Percentiles rank a stretch among this genome's conserved stretches.
Conservation (phyloP, 2,113 vertebrate genomes). For the Nannobrachium achirus region DNA sequence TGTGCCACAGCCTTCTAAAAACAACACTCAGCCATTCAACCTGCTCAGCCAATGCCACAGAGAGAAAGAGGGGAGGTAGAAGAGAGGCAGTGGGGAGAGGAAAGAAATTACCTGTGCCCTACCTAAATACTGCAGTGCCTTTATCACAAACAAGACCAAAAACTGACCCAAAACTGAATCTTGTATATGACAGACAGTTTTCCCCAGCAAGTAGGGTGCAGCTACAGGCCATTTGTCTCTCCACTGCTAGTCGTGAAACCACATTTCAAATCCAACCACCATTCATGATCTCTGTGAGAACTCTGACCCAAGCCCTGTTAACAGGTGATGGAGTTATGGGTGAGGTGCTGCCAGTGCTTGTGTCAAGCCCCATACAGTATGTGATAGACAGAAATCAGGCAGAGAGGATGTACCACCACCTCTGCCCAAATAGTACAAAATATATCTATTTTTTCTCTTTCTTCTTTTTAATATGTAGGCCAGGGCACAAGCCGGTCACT, state of each 20-base stretch:
- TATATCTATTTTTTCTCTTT: no score
- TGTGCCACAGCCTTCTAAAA: background rate
- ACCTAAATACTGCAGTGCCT: conserved; percentile 62
- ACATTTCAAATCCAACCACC: background rate
- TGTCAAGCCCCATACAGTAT: no score
- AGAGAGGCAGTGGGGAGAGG: conserved; percentile 6
- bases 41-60: conserved; percentile 5
- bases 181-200: background rate
- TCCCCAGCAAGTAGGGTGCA: background rate
- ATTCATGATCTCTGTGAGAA: background rate
- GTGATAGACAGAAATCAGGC: no score
- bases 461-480: no score
- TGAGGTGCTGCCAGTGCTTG: background rate
- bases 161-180: conserved; percentile 33
- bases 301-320: background rate
- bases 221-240: background rate
- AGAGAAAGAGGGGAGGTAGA: conserved; percentile 3
- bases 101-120: conserved; percentile 17
- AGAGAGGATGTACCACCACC: no score
- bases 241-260: background rate
- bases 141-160: conserved; percentile 36
- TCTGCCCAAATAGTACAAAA: no score
- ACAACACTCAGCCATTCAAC: conserved; percentile 10
- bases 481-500: no score
- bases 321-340: background rate